Conservation (phyloP, 53 echinoderm and acorn worm species). For the Zoroaster sp. region DNA sequence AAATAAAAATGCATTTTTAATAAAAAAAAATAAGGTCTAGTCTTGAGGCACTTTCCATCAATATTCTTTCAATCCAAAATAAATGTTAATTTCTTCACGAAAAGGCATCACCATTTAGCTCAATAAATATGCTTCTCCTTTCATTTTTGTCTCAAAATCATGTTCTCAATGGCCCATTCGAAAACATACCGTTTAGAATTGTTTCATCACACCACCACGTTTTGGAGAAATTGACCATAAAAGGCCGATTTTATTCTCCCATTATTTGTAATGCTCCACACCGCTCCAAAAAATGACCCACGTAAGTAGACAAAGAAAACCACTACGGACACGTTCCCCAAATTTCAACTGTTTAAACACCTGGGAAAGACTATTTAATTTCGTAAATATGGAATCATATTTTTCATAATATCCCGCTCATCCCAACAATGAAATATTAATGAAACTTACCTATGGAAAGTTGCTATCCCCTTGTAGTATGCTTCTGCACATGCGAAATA, state of each 20-base stretch:
- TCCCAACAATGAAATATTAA: neutral
- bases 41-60: neutral
- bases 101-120: neutral
- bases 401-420: neutral
- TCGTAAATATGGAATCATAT: neutral
- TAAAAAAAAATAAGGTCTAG: neutral
- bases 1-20: too few species aligned
- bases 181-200: neutral
- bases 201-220: neutral
- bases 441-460: neutral
- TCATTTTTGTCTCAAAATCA: neutral
- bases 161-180: neutral
- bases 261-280: neutral
- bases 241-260: neutral
- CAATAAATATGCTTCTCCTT: neutral
- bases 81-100: too few species aligned
- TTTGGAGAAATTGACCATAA: neutral
- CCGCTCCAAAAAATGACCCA: neutral
- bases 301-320: neutral
- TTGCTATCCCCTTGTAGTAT: neutral
- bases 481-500: neutral
- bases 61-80: too few species aligned
- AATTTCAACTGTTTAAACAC: neutral
- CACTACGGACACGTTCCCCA: neutral
- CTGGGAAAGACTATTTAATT: neutral